Evolutionary conservation across 1,140 invertebrate species (phyloP).

Genomic region (Choristoneura fumiferana): DNA sequence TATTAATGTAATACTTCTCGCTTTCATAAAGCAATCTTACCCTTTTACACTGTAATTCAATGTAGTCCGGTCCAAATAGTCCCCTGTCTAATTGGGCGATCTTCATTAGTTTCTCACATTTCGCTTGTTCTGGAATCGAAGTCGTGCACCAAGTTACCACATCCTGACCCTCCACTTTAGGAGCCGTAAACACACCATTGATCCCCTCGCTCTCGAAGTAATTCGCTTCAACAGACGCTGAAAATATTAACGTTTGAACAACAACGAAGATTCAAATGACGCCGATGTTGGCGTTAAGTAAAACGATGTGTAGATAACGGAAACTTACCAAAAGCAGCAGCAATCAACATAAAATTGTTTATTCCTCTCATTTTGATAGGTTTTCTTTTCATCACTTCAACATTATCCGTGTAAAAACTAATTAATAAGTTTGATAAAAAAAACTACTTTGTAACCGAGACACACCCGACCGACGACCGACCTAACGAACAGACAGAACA

Average conservation of each 20-base stretch:
- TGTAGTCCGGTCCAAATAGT: constrained; percentile 81
- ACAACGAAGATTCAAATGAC: not conserved
- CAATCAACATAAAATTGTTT: not conserved
- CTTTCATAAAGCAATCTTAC: constrained; percentile 59
- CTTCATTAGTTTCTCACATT: constrained; percentile 86
- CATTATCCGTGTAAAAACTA: not conserved
- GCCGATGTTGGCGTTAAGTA: not conserved
- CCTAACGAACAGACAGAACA: no score
- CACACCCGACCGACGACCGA: not conserved
- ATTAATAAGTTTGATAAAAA: no score
- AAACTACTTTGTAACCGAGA: no score
- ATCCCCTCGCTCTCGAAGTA: constrained; percentile 36
- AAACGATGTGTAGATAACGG: not conserved
- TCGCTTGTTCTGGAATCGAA: constrained; percentile 84
- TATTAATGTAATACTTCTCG: no score
- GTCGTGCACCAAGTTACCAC: constrained; percentile 88
- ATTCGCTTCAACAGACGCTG: constrained; percentile 27
- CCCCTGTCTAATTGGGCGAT: constrained; percentile 82
- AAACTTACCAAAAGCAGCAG: constrained; percentile 6
- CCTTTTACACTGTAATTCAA: constrained; percentile 82
- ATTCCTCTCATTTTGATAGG: not conserved
- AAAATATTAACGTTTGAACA: not conserved
- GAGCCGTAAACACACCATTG: constrained; percentile 34
- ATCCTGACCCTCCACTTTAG: constrained; percentile 54
- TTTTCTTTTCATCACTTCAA: not conserved